Evolutionary conservation across 2,888 invertebrate species (phyloP).

Genomic region (Allygus modestus): DNA sequence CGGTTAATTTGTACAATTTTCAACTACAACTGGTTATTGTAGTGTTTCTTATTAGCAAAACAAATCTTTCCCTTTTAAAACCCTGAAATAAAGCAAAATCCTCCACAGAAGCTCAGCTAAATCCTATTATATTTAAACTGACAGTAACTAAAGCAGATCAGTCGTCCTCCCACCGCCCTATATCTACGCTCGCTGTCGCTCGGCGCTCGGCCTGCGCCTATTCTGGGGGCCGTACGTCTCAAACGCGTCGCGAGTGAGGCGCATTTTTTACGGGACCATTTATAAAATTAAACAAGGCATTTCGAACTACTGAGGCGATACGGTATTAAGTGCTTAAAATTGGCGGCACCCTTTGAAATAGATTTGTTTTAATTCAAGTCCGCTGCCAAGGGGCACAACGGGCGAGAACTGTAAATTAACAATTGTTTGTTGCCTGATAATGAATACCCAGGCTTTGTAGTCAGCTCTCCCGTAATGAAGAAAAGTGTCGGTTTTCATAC

Average conservation of each 20-base stretch:
- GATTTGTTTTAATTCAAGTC: conserved; percentile 41
- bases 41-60: too few species aligned
- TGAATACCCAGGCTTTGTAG: conserved; percentile 30
- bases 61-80: too few species aligned
- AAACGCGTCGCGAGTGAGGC: conserved; percentile 5
- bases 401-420: conserved; percentile 24
- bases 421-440: conserved; percentile 41
- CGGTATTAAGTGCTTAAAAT: conserved; percentile 52
- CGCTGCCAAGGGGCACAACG: conserved; percentile 37
- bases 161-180: background rate
- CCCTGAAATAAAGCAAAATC: too few species aligned
- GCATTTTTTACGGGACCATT: conserved; percentile 55
- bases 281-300: conserved; percentile 58
- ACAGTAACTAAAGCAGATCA: too few species aligned
- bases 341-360: conserved; percentile 51
- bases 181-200: background rate
- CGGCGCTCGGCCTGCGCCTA: conserved; percentile 27
- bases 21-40: too few species aligned
- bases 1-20: too few species aligned
- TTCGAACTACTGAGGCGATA: conserved; percentile 54
- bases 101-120: too few species aligned
- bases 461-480: conserved; percentile 13
- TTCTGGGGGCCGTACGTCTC: conserved; percentile 50
- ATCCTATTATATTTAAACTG: too few species aligned
- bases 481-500: conserved; percentile 25